Base-by-base conservation (phyloP, 2,113 vertebrate species). In the Junco hyemalis region DNA sequence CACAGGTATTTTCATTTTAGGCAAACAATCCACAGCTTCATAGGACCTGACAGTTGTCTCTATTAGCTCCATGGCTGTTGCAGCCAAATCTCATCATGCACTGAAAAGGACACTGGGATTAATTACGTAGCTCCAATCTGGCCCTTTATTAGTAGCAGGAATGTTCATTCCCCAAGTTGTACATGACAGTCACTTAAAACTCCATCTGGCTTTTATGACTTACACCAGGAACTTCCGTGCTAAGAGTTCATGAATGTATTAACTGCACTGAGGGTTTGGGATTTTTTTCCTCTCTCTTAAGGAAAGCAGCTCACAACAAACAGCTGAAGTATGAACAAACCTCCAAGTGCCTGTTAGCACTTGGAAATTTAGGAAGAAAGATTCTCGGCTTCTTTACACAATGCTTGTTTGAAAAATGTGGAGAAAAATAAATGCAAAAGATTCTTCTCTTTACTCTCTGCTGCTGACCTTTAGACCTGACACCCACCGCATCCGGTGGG, bases 151-250 rank as follows among this genome's bases (percentile, higher is more conserved):
- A 92, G 56, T 42, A 86, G 66, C 54, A 88, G 63, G 80, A 92
- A 93, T 56, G 79, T 71, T 94, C 6, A 4, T 51, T 92, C 90
- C 81, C 38, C 12, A 94, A 90, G 79, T 47, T 73, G 59, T 77
- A 86, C 71, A 81, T 63, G 91, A 90, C 93, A 95, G 93, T 70
- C 3, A 6, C 92, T 95, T 92, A 47, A 88, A 96, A 68, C 64
- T 81, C 94, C 93, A 96, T 96, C 92, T 97, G 96, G 85, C 68
- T 94, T 89, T 95, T 88, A 53, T 81, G 54, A 90, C 85, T 95
- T 95, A 88, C 51, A 95, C 81, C 38, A 87, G 54, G 29, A 97
- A 90, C 71, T 92, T 93, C 92, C 9, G 3, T 63, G 68, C 85
- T 90, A 80, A 47, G 81, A 92, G 78, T 76, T 72, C 70, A 81